These are phyloP conservation scores for Drosophila subobscura DNA, from an alignment of 1,140 invertebrate genomes.

Conservation along the genomic window DNA sequence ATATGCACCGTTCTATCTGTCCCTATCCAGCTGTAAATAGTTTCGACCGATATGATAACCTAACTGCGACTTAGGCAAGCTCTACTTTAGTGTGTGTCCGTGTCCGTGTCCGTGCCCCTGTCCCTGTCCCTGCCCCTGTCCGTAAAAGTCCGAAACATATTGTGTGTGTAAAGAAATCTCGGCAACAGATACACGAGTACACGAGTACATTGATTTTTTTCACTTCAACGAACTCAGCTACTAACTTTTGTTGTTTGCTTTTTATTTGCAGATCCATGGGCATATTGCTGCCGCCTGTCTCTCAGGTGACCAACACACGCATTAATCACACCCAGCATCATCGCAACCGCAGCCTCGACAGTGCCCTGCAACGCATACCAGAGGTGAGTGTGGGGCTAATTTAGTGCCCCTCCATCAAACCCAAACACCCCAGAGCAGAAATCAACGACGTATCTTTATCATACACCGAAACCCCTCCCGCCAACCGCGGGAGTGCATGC, in stretches of 20 bases:
- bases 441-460: neutral
- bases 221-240: neutral
- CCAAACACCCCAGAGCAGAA: neutral
- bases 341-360: conserved; percentile 94
- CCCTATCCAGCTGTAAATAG: neutral
- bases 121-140: conserved; percentile 5
- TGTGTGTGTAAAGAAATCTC: conserved; percentile 8
- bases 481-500: neutral
- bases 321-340: conserved; percentile 89
- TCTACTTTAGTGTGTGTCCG: neutral
- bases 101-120: conserved; percentile 1
- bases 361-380: conserved; percentile 92
- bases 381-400: conserved; percentile 85
- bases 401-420: neutral
- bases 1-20: conserved; percentile 9
- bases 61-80: conserved; percentile 41
- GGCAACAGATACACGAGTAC: conserved; percentile 7
- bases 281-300: conserved; percentile 89
- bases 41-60: conserved; percentile 27
- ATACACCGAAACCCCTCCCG: neutral
- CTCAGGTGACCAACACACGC: conserved; percentile 85
- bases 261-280: conserved; percentile 88
- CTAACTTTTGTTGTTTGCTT: conserved; percentile 8
- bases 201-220: conserved; percentile 64
- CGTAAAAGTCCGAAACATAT: conserved; percentile 4